phyloP scores from a whole-genome alignment of 2,797 vertebrate genomes.

The Cyprinella venusta region DNA sequence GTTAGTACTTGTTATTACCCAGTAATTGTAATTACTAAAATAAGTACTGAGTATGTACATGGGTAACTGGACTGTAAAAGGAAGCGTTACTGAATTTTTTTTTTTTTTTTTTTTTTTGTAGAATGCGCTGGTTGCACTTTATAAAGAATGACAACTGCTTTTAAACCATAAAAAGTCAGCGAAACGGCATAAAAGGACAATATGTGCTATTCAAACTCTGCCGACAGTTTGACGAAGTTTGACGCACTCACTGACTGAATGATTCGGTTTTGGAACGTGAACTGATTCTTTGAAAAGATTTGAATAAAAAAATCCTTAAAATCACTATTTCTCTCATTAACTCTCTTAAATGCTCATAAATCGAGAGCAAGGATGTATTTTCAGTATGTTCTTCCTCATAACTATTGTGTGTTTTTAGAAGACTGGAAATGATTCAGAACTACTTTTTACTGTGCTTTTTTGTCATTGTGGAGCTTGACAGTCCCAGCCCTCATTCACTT shows the following conservation, averaged over 20 bases:
- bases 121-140: not conserved
- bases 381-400: not conserved
- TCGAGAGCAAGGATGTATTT: not conserved
- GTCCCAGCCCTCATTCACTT: not conserved
- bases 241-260: not conserved
- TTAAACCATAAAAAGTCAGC: not conserved
- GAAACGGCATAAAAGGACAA: not conserved
- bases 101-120: too few relatives aligned
- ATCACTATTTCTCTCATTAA: not conserved
- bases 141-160: not conserved
- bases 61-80: too few relatives aligned
- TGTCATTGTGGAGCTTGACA: not conserved
- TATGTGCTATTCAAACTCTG: not conserved
- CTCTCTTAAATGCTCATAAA: not conserved
- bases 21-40: too few relatives aligned
- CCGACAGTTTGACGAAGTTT: not conserved
- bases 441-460: slow-evolving; percentile 5
- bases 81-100: too few relatives aligned
- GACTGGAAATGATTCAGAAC: not conserved
- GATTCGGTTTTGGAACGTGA: not conserved
- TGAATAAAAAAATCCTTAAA: not conserved
- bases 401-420: not conserved
- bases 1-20: too few relatives aligned
- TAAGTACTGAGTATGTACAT: too few relatives aligned
- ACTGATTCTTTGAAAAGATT: not conserved